These are phyloP conservation scores for Chiloscyllium plagiosum DNA, from an alignment of 2,113 vertebrate genomes.

Conservation along the genomic window DNA sequence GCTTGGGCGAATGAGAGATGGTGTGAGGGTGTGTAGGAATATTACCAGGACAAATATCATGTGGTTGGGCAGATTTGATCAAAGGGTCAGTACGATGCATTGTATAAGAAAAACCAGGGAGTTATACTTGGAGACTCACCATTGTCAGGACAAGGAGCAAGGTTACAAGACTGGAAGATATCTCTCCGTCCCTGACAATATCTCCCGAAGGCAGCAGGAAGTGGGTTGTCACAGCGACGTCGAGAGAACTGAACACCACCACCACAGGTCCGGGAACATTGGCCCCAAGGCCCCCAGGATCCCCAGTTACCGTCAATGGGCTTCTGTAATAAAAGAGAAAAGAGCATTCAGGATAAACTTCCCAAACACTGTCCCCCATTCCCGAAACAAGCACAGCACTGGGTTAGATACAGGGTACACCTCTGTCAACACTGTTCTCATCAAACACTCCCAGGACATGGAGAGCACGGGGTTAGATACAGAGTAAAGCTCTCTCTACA, in stretches of 20 bases:
- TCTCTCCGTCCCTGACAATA: neutral
- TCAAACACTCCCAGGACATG: too few species aligned
- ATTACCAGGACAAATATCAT: too few species aligned
- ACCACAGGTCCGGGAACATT: constrained; percentile 17
- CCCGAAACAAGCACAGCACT: neutral
- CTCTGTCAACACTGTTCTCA: neutral
- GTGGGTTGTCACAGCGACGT: constrained; percentile 27
- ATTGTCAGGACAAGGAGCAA: neutral
- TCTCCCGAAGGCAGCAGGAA: neutral
- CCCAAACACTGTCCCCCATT: too few species aligned
- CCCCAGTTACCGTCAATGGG: constrained; percentile 24
- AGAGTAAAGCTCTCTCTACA: too few species aligned
- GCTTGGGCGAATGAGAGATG: neutral
- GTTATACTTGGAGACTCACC: neutral
- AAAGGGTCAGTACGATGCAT: too few species aligned
- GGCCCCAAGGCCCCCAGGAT: neutral
- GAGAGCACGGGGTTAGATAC: too few species aligned
- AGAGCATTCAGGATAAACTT: too few species aligned
- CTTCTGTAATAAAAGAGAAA: neutral
- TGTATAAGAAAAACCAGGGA: too few species aligned
- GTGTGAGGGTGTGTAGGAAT: neutral
- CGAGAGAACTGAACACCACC: constrained; percentile 12
- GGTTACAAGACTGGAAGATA: neutral
- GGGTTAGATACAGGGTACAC: neutral
- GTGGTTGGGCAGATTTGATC: too few species aligned